A percentile compares a stretch with the other conserved stretches of the same genome.
phyloP scores from a whole-genome alignment of 2,113 vertebrate species.

The Fulmarus glacialis region DNA sequence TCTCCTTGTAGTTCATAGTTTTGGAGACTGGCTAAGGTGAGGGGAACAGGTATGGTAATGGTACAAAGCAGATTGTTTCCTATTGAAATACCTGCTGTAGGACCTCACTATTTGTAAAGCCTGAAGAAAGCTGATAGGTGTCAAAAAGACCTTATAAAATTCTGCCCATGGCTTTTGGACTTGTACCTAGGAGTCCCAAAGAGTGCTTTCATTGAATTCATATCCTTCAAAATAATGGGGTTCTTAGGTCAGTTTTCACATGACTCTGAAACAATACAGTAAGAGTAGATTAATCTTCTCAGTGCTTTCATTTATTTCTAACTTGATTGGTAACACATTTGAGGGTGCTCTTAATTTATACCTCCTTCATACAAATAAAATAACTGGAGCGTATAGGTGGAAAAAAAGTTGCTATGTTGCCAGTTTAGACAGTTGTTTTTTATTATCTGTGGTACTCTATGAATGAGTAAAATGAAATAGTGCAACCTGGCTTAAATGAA shows the following conservation, averaged over 20 bases:
- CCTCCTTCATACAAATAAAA: not conserved
- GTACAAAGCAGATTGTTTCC: not conserved
- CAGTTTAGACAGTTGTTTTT: rapidly evolving
- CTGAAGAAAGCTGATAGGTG: not conserved
- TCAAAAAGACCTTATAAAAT: not conserved
- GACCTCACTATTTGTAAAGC: not conserved
- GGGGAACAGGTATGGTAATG: rapidly evolving
- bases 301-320: not conserved
- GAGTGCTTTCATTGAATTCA: not conserved
- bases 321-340: not conserved
- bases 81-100: not conserved
- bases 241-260: not conserved
- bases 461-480: not conserved
- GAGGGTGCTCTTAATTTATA: not conserved
- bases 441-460: not conserved
- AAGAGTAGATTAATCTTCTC: not conserved
- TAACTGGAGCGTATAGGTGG: not conserved
- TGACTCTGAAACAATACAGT: not conserved
- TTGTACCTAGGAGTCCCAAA: not conserved
- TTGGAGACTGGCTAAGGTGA: not conserved
- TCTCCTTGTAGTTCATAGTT: not conserved
- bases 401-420: not conserved
- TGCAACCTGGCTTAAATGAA: not conserved
- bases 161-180: not conserved
- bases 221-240: not conserved